These are phyloP conservation scores for Montipora sp. DNA, from an alignment of 64 coral and sea anemone species.

Conservation along the genomic window DNA sequence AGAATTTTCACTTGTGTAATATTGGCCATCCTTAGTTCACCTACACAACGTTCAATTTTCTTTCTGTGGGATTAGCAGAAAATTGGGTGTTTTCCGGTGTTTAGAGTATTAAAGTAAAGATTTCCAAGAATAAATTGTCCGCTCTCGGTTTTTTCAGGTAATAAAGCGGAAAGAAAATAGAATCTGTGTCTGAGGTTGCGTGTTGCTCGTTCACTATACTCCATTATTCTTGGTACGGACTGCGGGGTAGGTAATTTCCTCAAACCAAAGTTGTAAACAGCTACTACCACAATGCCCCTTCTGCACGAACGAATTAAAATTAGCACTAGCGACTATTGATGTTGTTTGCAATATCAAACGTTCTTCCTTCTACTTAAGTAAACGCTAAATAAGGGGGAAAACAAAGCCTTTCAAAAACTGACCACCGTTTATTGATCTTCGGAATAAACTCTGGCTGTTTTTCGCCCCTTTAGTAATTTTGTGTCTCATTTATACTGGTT, in stretches of 20 bases:
- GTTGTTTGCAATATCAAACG: background rate
- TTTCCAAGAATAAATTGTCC: slow-evolving; percentile 68
- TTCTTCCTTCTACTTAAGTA: slow-evolving; percentile 54
- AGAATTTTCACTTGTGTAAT: slow-evolving; percentile 76
- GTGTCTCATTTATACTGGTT: slow-evolving; percentile 72
- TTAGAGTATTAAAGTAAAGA: slow-evolving; percentile 72
- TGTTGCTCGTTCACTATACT: slow-evolving; percentile 51
- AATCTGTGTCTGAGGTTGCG: slow-evolving; percentile 36
- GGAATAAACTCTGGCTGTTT: slow-evolving; percentile 73
- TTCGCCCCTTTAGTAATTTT: slow-evolving; percentile 62
- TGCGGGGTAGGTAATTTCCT: slow-evolving; percentile 56
- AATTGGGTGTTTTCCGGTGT: slow-evolving; percentile 82
- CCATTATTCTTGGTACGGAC: slow-evolving; percentile 57
- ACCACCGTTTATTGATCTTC: slow-evolving; percentile 75
- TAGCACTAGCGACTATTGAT: slow-evolving; percentile 39
- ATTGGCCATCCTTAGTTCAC: slow-evolving; percentile 56
- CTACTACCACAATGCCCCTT: slow-evolving; percentile 30
- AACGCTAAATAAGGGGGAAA: slow-evolving; percentile 40
- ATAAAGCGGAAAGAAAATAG: slow-evolving; percentile 62
- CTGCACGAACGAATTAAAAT: slow-evolving; percentile 48
- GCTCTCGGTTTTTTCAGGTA: slow-evolving; percentile 68
- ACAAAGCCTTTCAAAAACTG: slow-evolving; percentile 51
- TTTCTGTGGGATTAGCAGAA: slow-evolving; percentile 78
- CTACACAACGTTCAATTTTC: slow-evolving; percentile 77
- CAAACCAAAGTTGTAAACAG: slow-evolving; percentile 62